Base-by-base conservation (phyloP, 2,113 vertebrate genomes). In the Sinocyclocheilus maitianheensis region DNA sequence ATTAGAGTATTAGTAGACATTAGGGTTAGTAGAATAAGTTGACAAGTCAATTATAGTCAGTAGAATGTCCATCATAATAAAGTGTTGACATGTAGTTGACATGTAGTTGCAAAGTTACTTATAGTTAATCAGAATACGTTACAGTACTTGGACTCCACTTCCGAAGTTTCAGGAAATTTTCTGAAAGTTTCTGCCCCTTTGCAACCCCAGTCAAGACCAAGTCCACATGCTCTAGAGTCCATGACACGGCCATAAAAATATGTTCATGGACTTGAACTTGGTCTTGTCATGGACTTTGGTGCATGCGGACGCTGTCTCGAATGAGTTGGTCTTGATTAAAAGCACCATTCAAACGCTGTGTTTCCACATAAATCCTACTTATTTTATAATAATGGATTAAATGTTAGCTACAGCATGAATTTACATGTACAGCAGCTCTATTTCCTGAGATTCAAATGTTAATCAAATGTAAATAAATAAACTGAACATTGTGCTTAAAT, bases 371-470 rank as follows among this genome's bases (percentile, higher is more conserved):
- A 43, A 43, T 43, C 40, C 40, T 8, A 8, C 40, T 86, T 89
- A 76, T 89, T 94, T 95, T 92, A 81, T 86, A 90, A 92, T 93
- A 92, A 94, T 94, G 93, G 92, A 89, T 77, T 90, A 87, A 90
- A 92, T 89, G 86, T 91, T 92, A 85, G 91, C 84, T 81, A 74
- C 34, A 30, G 81, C 18, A 43, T 43, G 18, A 9, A 72, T 46
- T 91, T 92, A 8, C 20, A 60, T 91, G 89, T 91, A 92, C 91
- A 72, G 62, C 90, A 91, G 89, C 89, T 87, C 92, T 91, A 91
- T 92, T 93, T 93, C 87, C 87, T 93, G 82, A 77, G 91, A 91
- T 84, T 85, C 86, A 92, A 93, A 93, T 91, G 81, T 89, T 91
- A 92, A 90, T 91, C 91, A 87, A 93, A 93, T 20, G 24, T 20